These are phyloP conservation scores for Anas flavirostris DNA, from an alignment of 2,797 vertebrate species.

Conservation along the genomic window DNA sequence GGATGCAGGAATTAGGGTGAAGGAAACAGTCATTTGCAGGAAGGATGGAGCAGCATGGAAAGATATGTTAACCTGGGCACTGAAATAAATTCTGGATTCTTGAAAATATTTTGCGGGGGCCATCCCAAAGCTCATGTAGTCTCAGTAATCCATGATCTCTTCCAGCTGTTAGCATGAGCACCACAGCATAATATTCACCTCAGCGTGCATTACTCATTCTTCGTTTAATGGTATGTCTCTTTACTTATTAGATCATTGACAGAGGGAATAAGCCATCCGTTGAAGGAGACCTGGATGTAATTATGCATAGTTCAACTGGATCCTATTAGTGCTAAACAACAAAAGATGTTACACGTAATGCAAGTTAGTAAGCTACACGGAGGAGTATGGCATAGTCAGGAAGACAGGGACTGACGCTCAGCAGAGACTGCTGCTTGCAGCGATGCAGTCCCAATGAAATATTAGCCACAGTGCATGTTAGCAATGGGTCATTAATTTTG, in stretches of 20 bases:
- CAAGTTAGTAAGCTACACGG: not conserved
- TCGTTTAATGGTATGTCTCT: conserved; percentile 12
- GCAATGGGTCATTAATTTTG: conserved; percentile 42
- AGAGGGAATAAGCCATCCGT: conserved; percentile 24
- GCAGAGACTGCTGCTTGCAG: conserved; percentile 8
- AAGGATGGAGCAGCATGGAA: conserved; percentile 16
- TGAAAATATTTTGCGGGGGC: conserved; percentile 41
- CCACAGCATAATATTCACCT: conserved; percentile 50
- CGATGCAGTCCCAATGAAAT: not conserved
- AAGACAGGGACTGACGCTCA: conserved; percentile 28
- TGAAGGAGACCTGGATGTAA: conserved; percentile 67
- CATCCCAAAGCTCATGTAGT: conserved; percentile 53
- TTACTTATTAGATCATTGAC: conserved; percentile 45
- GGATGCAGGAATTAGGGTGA: not conserved
- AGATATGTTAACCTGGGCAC: conserved; percentile 5
- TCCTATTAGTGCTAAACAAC: conserved; percentile 50
- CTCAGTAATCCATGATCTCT: conserved; percentile 60
- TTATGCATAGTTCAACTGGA: conserved; percentile 45
- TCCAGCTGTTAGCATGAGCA: conserved; percentile 68
- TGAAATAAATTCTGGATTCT: conserved; percentile 50
- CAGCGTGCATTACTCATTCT: conserved; percentile 41
- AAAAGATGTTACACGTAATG: conserved; percentile 20
- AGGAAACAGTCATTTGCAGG: conserved; percentile 8
- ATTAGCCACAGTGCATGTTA: not conserved
- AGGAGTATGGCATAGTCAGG: not conserved